These are phyloP conservation scores for Caenorhabditis macrosperma DNA, from an alignment of 2,888 invertebrate species.

Conservation along the genomic window DNA sequence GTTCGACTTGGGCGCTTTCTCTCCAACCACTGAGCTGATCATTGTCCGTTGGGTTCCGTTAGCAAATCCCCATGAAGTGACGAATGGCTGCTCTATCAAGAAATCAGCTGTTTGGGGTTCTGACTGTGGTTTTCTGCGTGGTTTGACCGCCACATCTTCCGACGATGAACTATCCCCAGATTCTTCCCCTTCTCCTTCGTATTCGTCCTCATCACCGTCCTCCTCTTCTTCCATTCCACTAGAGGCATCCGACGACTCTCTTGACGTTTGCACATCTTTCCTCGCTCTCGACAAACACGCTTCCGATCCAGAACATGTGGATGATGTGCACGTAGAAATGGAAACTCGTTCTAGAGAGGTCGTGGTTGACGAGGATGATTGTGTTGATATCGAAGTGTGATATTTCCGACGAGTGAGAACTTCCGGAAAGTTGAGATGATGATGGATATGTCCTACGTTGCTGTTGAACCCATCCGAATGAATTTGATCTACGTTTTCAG, in stretches of 20 bases:
- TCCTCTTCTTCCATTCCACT: conserved; percentile 14
- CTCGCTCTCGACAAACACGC: conserved; percentile 19
- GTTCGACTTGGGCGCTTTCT: conserved; percentile 39
- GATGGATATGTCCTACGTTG: neutral
- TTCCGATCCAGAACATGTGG: conserved; percentile 24
- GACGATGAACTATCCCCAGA: conserved; percentile 1
- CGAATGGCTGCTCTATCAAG: conserved; percentile 10
- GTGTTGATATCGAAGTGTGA: conserved; percentile 39
- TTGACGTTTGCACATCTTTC: neutral
- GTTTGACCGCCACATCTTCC: neutral
- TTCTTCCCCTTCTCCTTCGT: conserved; percentile 20
- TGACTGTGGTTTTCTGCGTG: neutral
- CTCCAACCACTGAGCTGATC: conserved; percentile 27
- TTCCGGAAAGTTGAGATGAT: conserved; percentile 1
- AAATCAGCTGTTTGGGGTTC: neutral
- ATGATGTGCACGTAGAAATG: conserved; percentile 10
- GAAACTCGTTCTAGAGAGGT: conserved; percentile 41
- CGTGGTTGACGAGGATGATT: conserved; percentile 29
- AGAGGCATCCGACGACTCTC: conserved; percentile 3
- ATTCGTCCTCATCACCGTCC: conserved; percentile 4
- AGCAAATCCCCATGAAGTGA: conserved; percentile 37
- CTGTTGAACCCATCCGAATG: conserved; percentile 5
- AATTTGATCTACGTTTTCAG: neutral
- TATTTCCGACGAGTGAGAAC: conserved; percentile 2
- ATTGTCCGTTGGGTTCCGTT: conserved; percentile 38